Percentiles rank a stretch among this genome's conserved stretches.
Evolutionary conservation across 35 echinoderm and acorn worm genomes (phyloP).

Genomic region (Anneissia japonica): DNA sequence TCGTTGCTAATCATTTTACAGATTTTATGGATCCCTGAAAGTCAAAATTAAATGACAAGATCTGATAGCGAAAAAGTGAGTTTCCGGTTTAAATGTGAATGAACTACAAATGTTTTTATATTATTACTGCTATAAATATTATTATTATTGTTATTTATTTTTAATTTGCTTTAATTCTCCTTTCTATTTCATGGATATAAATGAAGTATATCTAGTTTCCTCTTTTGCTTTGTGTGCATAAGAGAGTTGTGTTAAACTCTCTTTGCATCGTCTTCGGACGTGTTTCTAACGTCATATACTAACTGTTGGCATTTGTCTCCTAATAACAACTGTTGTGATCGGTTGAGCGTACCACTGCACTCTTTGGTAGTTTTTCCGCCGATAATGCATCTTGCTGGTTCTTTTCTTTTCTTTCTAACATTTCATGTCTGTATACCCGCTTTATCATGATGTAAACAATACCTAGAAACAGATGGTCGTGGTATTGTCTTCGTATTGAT

Average conservation of each 20-base stretch:
- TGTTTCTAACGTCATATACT: neutral
- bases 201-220: neutral
- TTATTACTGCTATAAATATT: neutral
- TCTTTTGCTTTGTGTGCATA: neutral
- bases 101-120: neutral
- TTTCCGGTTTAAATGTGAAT: neutral
- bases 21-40: neutral
- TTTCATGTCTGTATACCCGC: too few species aligned
- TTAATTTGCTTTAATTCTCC: neutral
- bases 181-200: neutral
- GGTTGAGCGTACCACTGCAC: too few species aligned
- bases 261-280: too few species aligned
- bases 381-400: too few species aligned
- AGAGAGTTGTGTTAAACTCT: neutral
- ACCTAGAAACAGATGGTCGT: too few species aligned
- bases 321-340: too few species aligned
- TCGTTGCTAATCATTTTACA: neutral
- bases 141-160: neutral
- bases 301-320: too few species aligned
- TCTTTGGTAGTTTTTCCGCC: too few species aligned
- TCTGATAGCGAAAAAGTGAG: too few species aligned
- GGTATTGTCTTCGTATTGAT: too few species aligned
- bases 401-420: too few species aligned
- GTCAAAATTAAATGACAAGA: neutral
- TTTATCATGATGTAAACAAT: too few species aligned